Conservation (phyloP, 2,113 vertebrate species). For the Scomber japonicus region DNA sequence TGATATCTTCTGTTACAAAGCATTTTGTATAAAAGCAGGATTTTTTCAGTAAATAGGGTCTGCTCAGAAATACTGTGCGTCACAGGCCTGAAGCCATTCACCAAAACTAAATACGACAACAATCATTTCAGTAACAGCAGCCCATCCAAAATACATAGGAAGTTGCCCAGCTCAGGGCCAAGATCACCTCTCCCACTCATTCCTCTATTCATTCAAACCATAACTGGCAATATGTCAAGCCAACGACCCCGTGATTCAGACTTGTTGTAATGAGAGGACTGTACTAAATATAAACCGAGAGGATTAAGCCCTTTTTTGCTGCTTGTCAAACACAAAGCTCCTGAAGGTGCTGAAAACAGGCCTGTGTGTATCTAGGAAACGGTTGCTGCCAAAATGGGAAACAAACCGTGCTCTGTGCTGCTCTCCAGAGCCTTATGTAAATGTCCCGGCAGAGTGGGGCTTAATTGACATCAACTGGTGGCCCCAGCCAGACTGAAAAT, state of each 20-base stretch:
- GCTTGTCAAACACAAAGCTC: slow-evolving; percentile 75
- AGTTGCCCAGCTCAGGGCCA: slow-evolving; percentile 13
- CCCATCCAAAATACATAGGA: slow-evolving; percentile 35
- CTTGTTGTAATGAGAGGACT: slow-evolving; percentile 48
- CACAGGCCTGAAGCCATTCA: slow-evolving; percentile 28
- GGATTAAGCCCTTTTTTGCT: slow-evolving; percentile 52
- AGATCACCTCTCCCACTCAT: slow-evolving; percentile 44
- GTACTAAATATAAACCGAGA: slow-evolving; percentile 69
- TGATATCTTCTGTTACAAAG: slow-evolving; percentile 10
- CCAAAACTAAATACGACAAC: slow-evolving; percentile 11
- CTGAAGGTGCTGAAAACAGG: slow-evolving; percentile 77
- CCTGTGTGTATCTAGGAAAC: slow-evolving; percentile 80
- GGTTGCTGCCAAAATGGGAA: slow-evolving; percentile 70
- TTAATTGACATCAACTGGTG: slow-evolving; percentile 73
- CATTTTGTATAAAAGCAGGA: slow-evolving; percentile 5
- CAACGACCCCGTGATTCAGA: slow-evolving; percentile 36
- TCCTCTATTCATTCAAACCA: slow-evolving; percentile 62
- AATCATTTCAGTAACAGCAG: slow-evolving; percentile 31
- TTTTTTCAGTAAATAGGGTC: slow-evolving; percentile 18
- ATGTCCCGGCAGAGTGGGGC: slow-evolving; percentile 61
- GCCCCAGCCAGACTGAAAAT: slow-evolving; percentile 50
- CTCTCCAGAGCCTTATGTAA: slow-evolving; percentile 76
- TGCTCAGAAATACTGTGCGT: slow-evolving; percentile 30
- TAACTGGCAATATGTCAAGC: slow-evolving; percentile 66
- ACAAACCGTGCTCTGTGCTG: slow-evolving; percentile 74